A percentile compares a stretch with the other conserved stretches of the same genome.
Evolutionary conservation across 2,888 invertebrate species (phyloP).

Genomic region (Callyntrura guangdongensis): DNA sequence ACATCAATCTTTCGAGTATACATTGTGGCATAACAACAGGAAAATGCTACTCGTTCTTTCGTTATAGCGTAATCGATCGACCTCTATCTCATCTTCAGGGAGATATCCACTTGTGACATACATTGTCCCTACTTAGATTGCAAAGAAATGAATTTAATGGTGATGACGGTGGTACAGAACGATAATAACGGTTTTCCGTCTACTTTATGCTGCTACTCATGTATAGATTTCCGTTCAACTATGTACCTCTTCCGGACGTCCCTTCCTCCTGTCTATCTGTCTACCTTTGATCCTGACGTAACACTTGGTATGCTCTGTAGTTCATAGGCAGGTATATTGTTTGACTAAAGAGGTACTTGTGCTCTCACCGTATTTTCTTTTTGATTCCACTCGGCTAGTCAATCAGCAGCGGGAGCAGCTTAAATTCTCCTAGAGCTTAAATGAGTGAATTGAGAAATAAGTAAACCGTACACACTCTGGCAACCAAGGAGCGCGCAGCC

Average conservation of each 20-base stretch:
- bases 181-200: background rate
- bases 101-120: background rate
- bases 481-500: no score
- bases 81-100: background rate
- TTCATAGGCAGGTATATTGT: background rate
- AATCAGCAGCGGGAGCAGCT: background rate
- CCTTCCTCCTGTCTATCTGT: no score
- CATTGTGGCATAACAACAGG: slow-evolving; percentile 41
- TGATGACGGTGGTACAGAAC: background rate
- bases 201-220: background rate
- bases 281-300: background rate
- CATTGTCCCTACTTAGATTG: background rate
- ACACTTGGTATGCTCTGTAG: background rate
- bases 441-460: slow-evolving; percentile 4
- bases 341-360: background rate
- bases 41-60: slow-evolving; percentile 16
- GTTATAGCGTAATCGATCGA: slow-evolving; percentile 33
- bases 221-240: background rate
- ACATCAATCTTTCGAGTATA: no score
- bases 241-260: no score
- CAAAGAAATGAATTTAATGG: slow-evolving; percentile 8
- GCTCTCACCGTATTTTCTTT: background rate
- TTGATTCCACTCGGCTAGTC: background rate
- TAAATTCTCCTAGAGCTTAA: background rate
- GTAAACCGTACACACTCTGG: no score